These are phyloP conservation scores for Sebastes kiyomatsui DNA, from an alignment of 2,797 vertebrate species.

Conservation along the genomic window DNA sequence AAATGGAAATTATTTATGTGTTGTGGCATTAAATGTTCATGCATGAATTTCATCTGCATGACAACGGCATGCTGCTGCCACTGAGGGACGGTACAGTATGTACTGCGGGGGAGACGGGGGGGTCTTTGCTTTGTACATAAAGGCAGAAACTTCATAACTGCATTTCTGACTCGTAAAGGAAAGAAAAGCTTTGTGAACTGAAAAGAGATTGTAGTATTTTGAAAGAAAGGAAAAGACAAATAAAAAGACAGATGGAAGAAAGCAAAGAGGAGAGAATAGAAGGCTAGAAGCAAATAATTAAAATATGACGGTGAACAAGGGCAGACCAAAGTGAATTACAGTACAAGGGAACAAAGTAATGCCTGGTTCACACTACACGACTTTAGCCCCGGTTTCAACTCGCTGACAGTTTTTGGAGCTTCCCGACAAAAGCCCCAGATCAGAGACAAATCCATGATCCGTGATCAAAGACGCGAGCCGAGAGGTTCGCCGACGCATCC, in stretches of 20 bases:
- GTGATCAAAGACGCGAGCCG: too few species aligned
- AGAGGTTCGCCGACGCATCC: neutral
- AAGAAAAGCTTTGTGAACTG: neutral
- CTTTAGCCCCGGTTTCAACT: neutral
- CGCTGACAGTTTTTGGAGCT: neutral
- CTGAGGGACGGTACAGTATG: neutral
- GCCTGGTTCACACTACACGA: neutral
- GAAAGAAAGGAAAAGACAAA: neutral
- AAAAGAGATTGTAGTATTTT: neutral
- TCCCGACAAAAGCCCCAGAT: neutral
- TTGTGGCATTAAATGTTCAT: constrained; percentile 23
- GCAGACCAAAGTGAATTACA: neutral
- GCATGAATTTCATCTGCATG: neutral
- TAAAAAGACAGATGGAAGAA: neutral
- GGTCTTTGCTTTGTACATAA: neutral
- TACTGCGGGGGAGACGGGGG: too few species aligned
- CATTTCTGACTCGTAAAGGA: neutral
- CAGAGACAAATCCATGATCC: neutral
- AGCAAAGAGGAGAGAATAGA: neutral
- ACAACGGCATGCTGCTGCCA: neutral
- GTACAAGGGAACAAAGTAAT: neutral
- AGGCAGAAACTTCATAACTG: neutral
- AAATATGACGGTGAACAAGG: neutral
- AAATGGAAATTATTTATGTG: constrained; percentile 39
- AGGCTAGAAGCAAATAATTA: neutral